Evolutionary conservation across 2,113 vertebrate species (phyloP).

Genomic region (Urocitellus parryii): DNA sequence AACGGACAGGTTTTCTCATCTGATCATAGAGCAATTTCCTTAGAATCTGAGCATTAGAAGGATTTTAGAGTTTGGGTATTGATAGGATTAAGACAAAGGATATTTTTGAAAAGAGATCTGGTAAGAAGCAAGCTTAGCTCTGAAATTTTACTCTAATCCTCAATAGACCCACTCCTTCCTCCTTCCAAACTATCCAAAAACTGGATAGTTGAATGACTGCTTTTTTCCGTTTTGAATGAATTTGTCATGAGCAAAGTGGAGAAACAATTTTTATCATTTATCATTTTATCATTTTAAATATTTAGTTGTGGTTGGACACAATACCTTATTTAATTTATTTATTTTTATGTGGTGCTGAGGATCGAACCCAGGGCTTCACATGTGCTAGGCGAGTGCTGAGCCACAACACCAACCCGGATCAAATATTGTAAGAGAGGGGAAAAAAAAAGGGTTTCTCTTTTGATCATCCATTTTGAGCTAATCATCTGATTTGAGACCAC

Average conservation of each 20-base stretch:
- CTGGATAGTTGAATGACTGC: background rate
- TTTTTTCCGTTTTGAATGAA: background rate
- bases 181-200: background rate
- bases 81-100: background rate
- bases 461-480: background rate
- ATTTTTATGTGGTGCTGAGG: too few relatives aligned
- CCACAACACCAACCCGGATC: too few relatives aligned
- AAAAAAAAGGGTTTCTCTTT: background rate
- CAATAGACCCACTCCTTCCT: background rate
- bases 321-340: too few relatives aligned
- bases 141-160: background rate
- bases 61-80: background rate
- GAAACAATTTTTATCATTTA: conserved; percentile 6
- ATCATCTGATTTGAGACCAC: background rate
- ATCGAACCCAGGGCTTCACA: too few relatives aligned
- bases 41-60: background rate
- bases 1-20: background rate
- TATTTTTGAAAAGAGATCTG: background rate
- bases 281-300: too few relatives aligned
- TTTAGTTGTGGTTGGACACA: too few relatives aligned
- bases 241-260: background rate
- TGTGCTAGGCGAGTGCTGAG: too few relatives aligned
- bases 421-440: background rate
- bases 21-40: background rate
- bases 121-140: background rate